Evolutionary conservation across 2,797 vertebrate species (phyloP), one percentile per base, ranked within the genome.

Genomic region (Numenius phaeopus): DNA sequence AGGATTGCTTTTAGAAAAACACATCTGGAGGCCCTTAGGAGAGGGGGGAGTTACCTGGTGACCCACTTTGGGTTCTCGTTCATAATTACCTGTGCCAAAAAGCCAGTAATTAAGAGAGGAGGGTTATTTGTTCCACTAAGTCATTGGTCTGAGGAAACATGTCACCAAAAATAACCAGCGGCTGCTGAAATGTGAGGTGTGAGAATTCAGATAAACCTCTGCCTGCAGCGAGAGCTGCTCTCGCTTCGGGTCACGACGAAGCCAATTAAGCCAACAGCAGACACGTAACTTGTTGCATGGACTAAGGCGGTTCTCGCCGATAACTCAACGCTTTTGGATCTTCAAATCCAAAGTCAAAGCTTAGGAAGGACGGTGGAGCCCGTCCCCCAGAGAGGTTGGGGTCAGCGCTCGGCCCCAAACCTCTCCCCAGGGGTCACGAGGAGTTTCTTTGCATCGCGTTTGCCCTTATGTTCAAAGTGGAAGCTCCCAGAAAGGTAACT

Each of bases 121-220:
- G 22, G 32, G 55, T 69, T 61, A 32, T 16, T 62, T 70, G 73
- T 54, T 46, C 57, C 55, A 23, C 40, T 10, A 26, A 18, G 54
- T 76, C 37, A 8, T 29, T 23, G 40, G 30, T 22, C 32, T 9
- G 72, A 86, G 72, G 72, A 67, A 77, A 32, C 26, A 2, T 10
- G 16, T 21, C 44, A 27, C 17, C 21, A 46, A 29, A 70, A 54
- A 4, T 18, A 37, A n/a, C 29, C 44, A 24, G 61, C 5, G 1
- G 3, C 26, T 20, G 64, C 5, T 46, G 64, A n/a, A 69, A 46
- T 12, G 8, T 1, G 2, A 32, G 2, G 12, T 14, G 72, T 47
- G 66, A 47, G 20, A 34, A 34, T 6, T 5, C 11, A 27, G 37
- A 5, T 11, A 3, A 3, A 37, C 4, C 0, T 1, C 39, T 44